Base-by-base conservation (phyloP, 2,888 invertebrate genomes). In the Scaeva pyrastri region DNA sequence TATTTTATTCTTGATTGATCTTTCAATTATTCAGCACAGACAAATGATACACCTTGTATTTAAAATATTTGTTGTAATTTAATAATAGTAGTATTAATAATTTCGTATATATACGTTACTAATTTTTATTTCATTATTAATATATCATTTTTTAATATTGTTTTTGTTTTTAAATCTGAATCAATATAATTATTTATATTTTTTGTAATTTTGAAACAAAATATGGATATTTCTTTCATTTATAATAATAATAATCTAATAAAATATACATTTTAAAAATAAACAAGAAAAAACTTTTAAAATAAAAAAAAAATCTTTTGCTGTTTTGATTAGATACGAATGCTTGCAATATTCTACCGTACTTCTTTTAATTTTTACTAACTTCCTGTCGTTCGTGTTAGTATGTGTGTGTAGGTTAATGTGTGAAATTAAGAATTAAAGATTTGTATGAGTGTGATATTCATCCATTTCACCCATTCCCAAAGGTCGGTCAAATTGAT, bases 361-460 rank as follows among this genome's bases (percentile, higher is more conserved):
- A 64, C 50, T 80, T 76, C 45, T 72, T 85, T 80, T 41, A 52
- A 45, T 74, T 52, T 52, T 68, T 81, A 70, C 72, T 77, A 73
- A 81, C 76, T 70, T 81, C 31, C 39, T 71, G 56, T 81, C 52
- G 66, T 74, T 71, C 72, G 73, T 43, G 52, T 76, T 62, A 70
- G 48, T 88, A 77, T 88, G 48, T 76, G 75, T 88, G 70, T 43
- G 73, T 70, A 72, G 73, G 60, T 52, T 23, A 26, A 26, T 88
- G 77, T 88, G 62, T 89, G 89, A 90, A 88, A 90, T 90, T 90
- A 89, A 90, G 89, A 89, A 88, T 88, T 89, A 64, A 75, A 66
- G 78, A 66, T 71, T 55, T n/a, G n/a, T 72, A 84, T 66, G 80
- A 80, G 71, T 23, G 39, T 64, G 45, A 62, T 75, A n/a, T 60